A percentile compares a stretch with the other conserved stretches of the same genome.
phyloP scores from a whole-genome alignment of 2,797 vertebrate species.

The Hipposideros larvatus region DNA sequence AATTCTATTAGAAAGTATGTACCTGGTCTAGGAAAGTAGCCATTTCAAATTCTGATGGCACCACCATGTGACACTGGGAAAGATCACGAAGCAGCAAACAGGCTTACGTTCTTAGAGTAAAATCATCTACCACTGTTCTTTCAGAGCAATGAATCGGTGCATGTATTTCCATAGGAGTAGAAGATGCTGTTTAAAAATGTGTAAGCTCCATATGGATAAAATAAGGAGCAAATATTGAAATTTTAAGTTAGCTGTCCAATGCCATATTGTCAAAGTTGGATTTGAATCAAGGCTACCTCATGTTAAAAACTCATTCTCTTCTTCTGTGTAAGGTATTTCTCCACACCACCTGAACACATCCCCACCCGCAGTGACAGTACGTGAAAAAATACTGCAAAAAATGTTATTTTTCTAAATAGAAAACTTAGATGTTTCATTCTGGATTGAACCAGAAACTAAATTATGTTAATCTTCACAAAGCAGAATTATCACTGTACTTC shows the following conservation, averaged over 20 bases:
- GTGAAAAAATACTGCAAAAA: not conserved
- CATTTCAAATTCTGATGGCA: not conserved
- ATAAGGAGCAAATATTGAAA: slow-evolving; percentile 14
- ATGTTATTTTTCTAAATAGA: not conserved
- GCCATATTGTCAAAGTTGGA: not conserved
- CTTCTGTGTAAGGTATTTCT: not conserved
- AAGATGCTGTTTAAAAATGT: not conserved
- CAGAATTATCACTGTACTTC: not conserved
- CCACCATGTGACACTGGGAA: not conserved
- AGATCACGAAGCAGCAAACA: not conserved
- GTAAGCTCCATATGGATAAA: not conserved
- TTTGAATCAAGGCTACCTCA: not conserved
- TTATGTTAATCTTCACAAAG: not conserved
- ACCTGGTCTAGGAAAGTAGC: not conserved
- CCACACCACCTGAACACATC: not conserved
- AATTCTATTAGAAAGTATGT: not conserved
- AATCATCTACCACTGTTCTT: not conserved
- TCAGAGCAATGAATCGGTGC: not conserved
- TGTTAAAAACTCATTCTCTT: not conserved
- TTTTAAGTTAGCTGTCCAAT: not conserved
- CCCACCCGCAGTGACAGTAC: not conserved
- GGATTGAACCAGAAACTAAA: not conserved
- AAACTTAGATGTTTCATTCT: not conserved
- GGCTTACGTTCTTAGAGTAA: not conserved
- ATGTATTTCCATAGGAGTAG: not conserved